A percentile compares a stretch with the other conserved stretches of the same genome.
Evolutionary conservation across 2,113 vertebrate genomes (phyloP).

Genomic region (Phalacrocorax aristotelis): DNA sequence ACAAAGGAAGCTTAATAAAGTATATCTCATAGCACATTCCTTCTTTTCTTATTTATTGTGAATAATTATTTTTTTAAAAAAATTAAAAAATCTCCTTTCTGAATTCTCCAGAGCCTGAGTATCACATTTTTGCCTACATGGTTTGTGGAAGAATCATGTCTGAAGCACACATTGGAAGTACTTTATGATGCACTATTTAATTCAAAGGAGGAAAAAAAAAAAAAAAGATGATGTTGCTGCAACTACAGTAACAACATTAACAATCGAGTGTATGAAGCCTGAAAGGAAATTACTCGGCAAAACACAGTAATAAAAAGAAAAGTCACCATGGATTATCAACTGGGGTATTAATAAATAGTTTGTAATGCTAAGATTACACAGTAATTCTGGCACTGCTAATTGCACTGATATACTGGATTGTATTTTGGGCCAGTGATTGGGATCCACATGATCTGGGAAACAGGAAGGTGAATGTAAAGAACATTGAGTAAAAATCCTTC

Average conservation of each 20-base stretch:
- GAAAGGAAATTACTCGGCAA: conserved; percentile 52
- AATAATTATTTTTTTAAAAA: background rate
- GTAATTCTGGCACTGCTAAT: background rate
- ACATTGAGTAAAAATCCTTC: background rate
- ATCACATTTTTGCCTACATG: background rate
- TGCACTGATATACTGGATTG: background rate
- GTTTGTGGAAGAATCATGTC: background rate
- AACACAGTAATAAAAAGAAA: conserved; percentile 16
- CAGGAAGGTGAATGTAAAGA: background rate
- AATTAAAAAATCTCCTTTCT: background rate
- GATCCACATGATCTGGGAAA: background rate
- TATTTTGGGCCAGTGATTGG: background rate
- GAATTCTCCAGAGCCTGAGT: background rate
- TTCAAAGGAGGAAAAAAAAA: background rate
- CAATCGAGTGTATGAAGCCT: background rate
- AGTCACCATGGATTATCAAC: conserved; percentile 4
- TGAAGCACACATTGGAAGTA: background rate
- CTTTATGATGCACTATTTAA: conserved; percentile 19
- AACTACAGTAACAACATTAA: conserved; percentile 22
- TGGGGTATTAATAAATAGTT: conserved; percentile 3
- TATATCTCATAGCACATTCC: background rate
- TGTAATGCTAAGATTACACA: background rate
- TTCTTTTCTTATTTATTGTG: background rate
- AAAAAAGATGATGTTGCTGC: background rate
- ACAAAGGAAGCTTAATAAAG: background rate